Base-by-base conservation (phyloP, 2,888 invertebrate genomes). In the Aphidoletes aphidimyza region DNA sequence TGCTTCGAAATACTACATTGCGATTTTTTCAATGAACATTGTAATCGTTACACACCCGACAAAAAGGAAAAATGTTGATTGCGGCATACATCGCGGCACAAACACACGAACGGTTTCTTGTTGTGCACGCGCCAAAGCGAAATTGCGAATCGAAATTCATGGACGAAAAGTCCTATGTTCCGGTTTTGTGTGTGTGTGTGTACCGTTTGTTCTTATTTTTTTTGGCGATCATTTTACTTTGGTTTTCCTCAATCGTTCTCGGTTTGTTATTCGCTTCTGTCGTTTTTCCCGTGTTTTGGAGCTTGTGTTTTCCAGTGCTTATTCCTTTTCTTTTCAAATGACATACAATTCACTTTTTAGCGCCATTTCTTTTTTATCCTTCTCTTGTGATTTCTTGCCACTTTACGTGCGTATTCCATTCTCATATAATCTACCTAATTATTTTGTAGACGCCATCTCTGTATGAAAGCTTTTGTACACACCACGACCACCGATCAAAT, bases 151-250 rank as follows among this genome's bases (percentile, higher is more conserved):
- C 30, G 34, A 30, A 34, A 34, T 30, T 30, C 26, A 30, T 30
- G 34, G 3, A 14, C n/a, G 39, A 2, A 47, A 69, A 30, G 30
- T 69, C 26, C n/a, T 69, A 30, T 69, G 69, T 34, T 69, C 69
- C 30, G 30, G 69, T 30, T 30, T 30, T 69, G 69, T 30, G n/a
- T n/a, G n/a, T n/a, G n/a, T n/a, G n/a, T n/a, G n/a, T n/a, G n/a
- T n/a, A n/a, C n/a, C 69, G 69, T 69, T 69, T 69, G 69, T 69
- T 34, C 69, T 30, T 30, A 69, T 69, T 69, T 30, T 30, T 26
- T n/a, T n/a, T n/a, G 1, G 30, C 30, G 69, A 69, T 69, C 30
- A 69, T 69, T 69, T 69, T 69, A 9, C 69, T 69, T 69, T 3
- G 69, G 34, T 30, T 69, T 69, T 69, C 14, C 69, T 6, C 17